A percentile compares a stretch with the other conserved stretches of the same genome.
phyloP scores from a whole-genome alignment of 2,888 invertebrate species.

The Noctua pronuba region DNA sequence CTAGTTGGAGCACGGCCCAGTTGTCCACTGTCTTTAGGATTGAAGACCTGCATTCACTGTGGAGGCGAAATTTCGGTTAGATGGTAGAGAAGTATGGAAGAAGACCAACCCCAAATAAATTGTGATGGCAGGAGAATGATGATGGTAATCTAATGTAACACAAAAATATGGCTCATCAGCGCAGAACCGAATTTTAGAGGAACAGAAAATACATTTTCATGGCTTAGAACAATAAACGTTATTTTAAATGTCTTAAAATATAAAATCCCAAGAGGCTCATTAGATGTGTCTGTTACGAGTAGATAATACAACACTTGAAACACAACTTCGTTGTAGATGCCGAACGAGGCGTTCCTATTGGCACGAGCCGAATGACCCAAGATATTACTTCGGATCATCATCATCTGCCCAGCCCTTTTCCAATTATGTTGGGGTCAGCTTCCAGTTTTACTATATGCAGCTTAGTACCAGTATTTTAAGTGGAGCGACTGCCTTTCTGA shows the following conservation, averaged over 20 bases:
- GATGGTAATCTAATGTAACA: too few species aligned
- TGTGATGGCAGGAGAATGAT: too few species aligned
- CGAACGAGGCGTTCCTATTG: accelerated
- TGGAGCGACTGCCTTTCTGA: too few species aligned
- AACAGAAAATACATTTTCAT: too few species aligned
- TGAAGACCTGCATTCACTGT: constrained; percentile 92
- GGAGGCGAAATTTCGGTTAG: constrained; percentile 32
- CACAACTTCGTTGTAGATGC: background rate
- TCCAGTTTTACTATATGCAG: too few species aligned
- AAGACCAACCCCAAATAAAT: too few species aligned
- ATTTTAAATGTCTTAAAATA: background rate
- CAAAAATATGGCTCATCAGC: too few species aligned
- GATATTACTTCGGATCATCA: too few species aligned
- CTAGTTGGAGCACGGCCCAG: constrained; percentile 95
- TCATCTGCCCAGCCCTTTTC: too few species aligned
- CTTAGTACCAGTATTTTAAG: too few species aligned
- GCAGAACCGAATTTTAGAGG: background rate
- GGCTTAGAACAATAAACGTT: background rate
- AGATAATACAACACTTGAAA: background rate
- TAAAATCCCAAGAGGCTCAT: background rate
- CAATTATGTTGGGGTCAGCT: too few species aligned
- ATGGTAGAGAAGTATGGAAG: background rate
- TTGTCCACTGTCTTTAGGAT: constrained; percentile 94
- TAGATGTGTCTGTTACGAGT: background rate
- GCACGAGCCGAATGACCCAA: too few species aligned